Evolutionary conservation across 1,140 invertebrate species (phyloP), one percentile per base, ranked within the genome.

Genomic region (Caenorhabditis tropicalis): DNA sequence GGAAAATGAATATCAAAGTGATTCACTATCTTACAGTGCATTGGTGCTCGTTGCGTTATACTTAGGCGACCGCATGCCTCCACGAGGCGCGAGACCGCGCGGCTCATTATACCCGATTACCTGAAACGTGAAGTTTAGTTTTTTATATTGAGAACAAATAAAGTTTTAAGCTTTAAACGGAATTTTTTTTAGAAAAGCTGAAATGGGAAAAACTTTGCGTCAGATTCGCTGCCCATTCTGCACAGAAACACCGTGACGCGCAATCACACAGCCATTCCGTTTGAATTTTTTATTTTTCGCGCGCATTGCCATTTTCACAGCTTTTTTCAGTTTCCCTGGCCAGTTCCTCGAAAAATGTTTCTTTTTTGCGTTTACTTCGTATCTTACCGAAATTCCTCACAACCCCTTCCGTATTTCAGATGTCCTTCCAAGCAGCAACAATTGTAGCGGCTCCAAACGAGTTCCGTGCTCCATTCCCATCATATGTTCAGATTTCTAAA

Each of bases 401-500:
- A n/a, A n/a, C n/a, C n/a, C n/a, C n/a, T n/a, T 46, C 43, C 19
- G 4, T 46, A 6, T 56, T 56, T 19, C 65, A 74, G 33, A 74
- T 74, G 65, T 74, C 65, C 1, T 74, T 43, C 36, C 65, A 74
- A 74, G 65, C 65, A 46, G 65, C 65, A 2, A 74, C 65, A 27
- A 84, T 84, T 39, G 83, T 84, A n/a, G 83, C 83, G 21, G 43
- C 84, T 19, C 81, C 80, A 6, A 85, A 85, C 84, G 84, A 85
- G 33, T 85, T 82, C 48, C 70, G 48, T 9, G 29, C 82, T 33
- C 56, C 56, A n/a, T 82, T 65, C 24, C 84, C 84, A 16, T 5
- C 81, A 29, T 85, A 79, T 65, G 86, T 87, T 27, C 51, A 48
- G 36, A 85, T 84, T 74, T 87, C 82, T 48, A 87, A 87, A 84